phyloP scores from a whole-genome alignment of 2,888 invertebrate genomes.

The Spodoptera exigua region DNA sequence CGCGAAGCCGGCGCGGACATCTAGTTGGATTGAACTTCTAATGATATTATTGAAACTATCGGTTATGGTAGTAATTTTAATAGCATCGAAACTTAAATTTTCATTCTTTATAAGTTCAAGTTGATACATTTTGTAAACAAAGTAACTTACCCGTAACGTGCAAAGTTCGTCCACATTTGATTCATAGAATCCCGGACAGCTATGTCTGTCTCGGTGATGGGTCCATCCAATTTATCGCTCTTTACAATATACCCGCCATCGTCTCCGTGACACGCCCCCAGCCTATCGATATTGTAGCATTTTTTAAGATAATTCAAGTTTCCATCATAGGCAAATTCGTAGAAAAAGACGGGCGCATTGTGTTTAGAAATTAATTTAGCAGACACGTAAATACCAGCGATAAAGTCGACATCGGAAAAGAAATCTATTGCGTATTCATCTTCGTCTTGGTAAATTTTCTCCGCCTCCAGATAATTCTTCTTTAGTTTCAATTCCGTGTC shows the following conservation, averaged over 20 bases:
- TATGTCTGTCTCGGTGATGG: constrained; percentile 70
- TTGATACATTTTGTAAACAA: neutral
- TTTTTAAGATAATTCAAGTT: constrained; percentile 86
- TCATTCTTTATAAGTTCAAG: neutral
- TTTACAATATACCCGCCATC: constrained; percentile 90
- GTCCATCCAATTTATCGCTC: constrained; percentile 61
- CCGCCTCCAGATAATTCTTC: constrained; percentile 82
- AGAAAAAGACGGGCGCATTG: constrained; percentile 86
- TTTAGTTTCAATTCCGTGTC: constrained; percentile 72
- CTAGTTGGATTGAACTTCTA: too few species aligned
- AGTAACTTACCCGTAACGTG: constrained; percentile 83
- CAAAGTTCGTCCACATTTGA: constrained; percentile 91
- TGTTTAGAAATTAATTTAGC: constrained; percentile 73
- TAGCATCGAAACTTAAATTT: neutral
- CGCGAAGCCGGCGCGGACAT: too few species aligned
- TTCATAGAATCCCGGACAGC: constrained; percentile 82
- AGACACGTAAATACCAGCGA: constrained; percentile 76
- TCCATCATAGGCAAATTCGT: constrained; percentile 89
- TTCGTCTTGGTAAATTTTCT: constrained; percentile 69
- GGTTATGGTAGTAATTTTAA: neutral
- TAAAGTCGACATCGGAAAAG: constrained; percentile 85
- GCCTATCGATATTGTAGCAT: constrained; percentile 74
- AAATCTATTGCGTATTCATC: constrained; percentile 83
- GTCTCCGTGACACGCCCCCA: constrained; percentile 90
- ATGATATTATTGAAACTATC: too few species aligned